A percentile compares a stretch with the other conserved stretches of the same genome.
Conservation (phyloP, 2,888 invertebrate species). For the Drosophila pseudotalamancana region DNA sequence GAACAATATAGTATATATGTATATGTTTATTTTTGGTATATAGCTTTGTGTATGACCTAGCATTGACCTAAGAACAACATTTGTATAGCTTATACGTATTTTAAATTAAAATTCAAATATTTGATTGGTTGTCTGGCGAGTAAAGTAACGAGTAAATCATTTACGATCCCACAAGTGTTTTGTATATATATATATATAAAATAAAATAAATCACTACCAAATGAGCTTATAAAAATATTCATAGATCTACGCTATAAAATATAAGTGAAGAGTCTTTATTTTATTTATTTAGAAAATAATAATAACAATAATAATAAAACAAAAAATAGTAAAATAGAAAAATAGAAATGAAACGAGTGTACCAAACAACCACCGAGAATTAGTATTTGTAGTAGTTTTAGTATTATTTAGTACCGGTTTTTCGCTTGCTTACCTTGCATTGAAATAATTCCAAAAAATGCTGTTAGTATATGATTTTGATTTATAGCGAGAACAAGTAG, state of each 20-base stretch:
- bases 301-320: neutral
- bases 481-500: slow-evolving; percentile 53
- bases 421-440: slow-evolving; percentile 95
- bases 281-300: slow-evolving; percentile 54
- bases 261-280: slow-evolving; percentile 30
- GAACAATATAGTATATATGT: slow-evolving; percentile 65
- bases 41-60: slow-evolving; percentile 66
- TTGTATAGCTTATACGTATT: slow-evolving; percentile 66
- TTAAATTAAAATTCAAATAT: slow-evolving; percentile 54
- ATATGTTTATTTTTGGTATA: slow-evolving; percentile 48
- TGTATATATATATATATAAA: slow-evolving; percentile 18
- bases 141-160: slow-evolving; percentile 12
- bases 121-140: slow-evolving; percentile 47
- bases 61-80: slow-evolving; percentile 63
- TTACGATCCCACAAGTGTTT: slow-evolving; percentile 10
- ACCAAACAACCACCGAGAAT: slow-evolving; percentile 82
- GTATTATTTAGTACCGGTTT: slow-evolving; percentile 72
- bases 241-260: slow-evolving; percentile 46
- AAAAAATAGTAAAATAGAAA: slow-evolving; percentile 24
- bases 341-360: slow-evolving; percentile 43
- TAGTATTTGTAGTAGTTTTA: slow-evolving; percentile 62
- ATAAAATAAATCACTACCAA: slow-evolving; percentile 87
- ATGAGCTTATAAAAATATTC: slow-evolving; percentile 42
- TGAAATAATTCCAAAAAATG: slow-evolving; percentile 99
- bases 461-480: slow-evolving; percentile 86